These are phyloP conservation scores for Alcis repandata DNA, from an alignment of 2,888 invertebrate species.

Conservation along the genomic window DNA sequence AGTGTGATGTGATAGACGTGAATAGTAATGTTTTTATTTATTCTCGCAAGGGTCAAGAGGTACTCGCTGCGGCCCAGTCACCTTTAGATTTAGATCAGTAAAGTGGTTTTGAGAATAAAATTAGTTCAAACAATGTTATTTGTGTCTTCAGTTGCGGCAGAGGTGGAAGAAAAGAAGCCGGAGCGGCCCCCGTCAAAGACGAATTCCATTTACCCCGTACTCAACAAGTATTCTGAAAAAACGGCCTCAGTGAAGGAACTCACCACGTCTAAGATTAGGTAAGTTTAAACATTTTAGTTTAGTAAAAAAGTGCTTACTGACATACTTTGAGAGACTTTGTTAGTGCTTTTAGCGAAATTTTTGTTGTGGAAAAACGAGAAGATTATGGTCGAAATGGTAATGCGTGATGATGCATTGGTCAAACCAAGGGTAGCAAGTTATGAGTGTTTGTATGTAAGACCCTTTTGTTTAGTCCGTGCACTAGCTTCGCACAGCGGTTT, in stretches of 20 bases:
- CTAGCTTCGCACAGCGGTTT: no score
- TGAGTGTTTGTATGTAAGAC: no score
- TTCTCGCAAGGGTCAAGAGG: neutral
- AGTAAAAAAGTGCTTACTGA: neutral
- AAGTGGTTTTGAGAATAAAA: neutral
- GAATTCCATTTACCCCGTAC: slow-evolving; percentile 72
- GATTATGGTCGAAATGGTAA: no score
- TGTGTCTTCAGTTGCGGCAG: slow-evolving; percentile 66
- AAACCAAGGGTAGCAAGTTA: no score
- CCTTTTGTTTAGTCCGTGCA: no score
- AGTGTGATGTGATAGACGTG: slow-evolving; percentile 5
- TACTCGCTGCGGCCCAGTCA: neutral
- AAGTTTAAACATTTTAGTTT: slow-evolving; percentile 30
- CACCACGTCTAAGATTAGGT: slow-evolving; percentile 81
- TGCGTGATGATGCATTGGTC: no score
- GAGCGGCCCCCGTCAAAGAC: slow-evolving; percentile 77
- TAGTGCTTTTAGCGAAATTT: no score
- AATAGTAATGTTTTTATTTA: slow-evolving; percentile 14
- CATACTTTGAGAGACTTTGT: no score
- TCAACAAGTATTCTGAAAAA: slow-evolving; percentile 82
- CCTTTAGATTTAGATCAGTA: neutral
- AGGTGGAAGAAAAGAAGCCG: slow-evolving; percentile 78
- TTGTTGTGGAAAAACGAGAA: no score
- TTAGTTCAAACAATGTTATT: slow-evolving; percentile 11
- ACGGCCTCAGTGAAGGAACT: slow-evolving; percentile 79